These are phyloP conservation scores for Lamprotornis superbus DNA, from an alignment of 2,113 vertebrate species.

Conservation along the genomic window DNA sequence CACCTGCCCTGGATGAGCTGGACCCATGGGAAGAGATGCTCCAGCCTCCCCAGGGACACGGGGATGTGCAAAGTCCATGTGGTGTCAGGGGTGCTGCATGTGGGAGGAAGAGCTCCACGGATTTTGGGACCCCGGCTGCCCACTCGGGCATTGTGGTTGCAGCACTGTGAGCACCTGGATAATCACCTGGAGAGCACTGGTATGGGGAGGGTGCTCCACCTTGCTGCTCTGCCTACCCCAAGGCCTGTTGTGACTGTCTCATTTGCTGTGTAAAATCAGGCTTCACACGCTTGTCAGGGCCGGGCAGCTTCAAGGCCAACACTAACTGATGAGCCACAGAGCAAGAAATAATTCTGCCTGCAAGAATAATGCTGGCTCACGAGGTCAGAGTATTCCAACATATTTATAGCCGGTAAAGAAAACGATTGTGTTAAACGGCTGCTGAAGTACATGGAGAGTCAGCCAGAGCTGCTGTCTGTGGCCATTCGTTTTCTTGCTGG, in stretches of 20 bases:
- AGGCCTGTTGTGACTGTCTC: not conserved
- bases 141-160: fast-evolving
- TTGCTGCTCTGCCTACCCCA: not conserved
- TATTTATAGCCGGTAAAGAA: constrained; percentile 38
- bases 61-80: fast-evolving
- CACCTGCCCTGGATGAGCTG: not conserved
- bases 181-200: not conserved
- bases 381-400: constrained; percentile 20
- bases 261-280: not conserved
- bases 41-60: fast-evolving
- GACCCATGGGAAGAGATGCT: not conserved
- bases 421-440: constrained; percentile 27
- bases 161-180: not conserved
- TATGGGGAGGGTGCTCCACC: fast-evolving
- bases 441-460: not conserved
- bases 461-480: not conserved
- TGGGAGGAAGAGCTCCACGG: fast-evolving
- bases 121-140: fast-evolving
- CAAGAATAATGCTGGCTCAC: not conserved
- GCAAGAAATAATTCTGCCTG: constrained; percentile 21
- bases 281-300: not conserved
- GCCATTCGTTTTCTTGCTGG: not conserved
- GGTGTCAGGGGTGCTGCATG: fast-evolving
- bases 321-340: not conserved
- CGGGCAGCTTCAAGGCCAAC: not conserved